Evolutionary conservation across 2,888 invertebrate genomes (phyloP).

Genomic region (Clunio marinus): DNA sequence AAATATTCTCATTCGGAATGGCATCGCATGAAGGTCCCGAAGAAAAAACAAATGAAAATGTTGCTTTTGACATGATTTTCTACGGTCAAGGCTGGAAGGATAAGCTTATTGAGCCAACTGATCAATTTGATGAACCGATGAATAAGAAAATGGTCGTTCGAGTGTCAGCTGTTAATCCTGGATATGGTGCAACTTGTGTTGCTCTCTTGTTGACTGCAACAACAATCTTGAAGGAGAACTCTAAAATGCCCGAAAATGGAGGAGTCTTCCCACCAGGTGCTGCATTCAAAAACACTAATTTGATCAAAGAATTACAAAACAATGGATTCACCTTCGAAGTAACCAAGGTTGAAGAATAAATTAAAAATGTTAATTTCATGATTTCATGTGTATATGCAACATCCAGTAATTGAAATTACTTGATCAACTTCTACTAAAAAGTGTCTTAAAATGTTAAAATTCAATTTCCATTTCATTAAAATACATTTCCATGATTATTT

Average conservation of each 20-base stretch:
- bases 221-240: conserved; percentile 67
- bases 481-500: not conserved
- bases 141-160: conserved; percentile 62
- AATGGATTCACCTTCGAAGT: conserved; percentile 71
- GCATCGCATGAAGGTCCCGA: conserved; percentile 64
- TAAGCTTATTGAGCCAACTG: conserved; percentile 56
- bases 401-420: not conserved
- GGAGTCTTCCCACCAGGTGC: conserved; percentile 84
- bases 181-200: conserved; percentile 77
- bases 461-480: not conserved
- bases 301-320: conserved; percentile 69
- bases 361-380: too few relatives aligned
- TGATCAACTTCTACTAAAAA: not conserved
- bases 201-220: conserved; percentile 69
- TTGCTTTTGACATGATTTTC: conserved; percentile 64
- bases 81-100: conserved; percentile 75
- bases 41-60: conserved; percentile 57
- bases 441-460: not conserved
- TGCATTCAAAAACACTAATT: conserved; percentile 75
- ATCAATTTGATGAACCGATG: conserved; percentile 54
- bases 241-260: conserved; percentile 76
- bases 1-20: conserved; percentile 67
- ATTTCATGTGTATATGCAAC: too few relatives aligned
- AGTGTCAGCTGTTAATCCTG: conserved; percentile 57
- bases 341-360: conserved; percentile 42